These are phyloP conservation scores for Atta colombica DNA, from an alignment of 1,140 invertebrate genomes.

Conservation along the genomic window DNA sequence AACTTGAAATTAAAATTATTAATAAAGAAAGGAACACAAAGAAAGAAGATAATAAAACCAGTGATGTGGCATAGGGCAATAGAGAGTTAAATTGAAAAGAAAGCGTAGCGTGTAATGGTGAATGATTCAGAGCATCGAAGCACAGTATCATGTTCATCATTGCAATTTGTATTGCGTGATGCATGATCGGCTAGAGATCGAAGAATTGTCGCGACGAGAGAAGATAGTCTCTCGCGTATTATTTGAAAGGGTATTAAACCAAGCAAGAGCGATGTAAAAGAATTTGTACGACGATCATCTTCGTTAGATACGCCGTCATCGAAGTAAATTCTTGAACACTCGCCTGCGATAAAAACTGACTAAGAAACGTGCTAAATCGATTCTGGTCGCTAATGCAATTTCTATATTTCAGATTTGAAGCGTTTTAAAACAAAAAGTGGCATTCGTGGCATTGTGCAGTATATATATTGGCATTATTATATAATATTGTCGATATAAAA, in stretches of 20 bases:
- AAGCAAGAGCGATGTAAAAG: slow-evolving; percentile 20
- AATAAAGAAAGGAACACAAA: no score
- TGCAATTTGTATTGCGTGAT: slow-evolving; percentile 4
- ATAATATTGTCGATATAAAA: slow-evolving; percentile 11
- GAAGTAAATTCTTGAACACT: slow-evolving; percentile 15
- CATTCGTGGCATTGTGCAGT: neutral
- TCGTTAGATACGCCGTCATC: slow-evolving; percentile 12
- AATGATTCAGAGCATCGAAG: slow-evolving; percentile 5
- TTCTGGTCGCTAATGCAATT: neutral
- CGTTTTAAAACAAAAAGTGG: neutral
- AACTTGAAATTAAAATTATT: neutral
- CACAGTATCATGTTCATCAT: neutral
- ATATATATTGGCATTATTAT: neutral
- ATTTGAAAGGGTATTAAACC: slow-evolving; percentile 2
- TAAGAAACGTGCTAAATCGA: neutral
- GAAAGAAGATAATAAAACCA: no score
- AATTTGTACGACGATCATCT: slow-evolving; percentile 28
- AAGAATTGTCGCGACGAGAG: neutral
- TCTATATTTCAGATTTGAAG: neutral
- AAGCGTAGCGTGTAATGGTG: slow-evolving; percentile 17
- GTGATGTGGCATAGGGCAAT: neutral
- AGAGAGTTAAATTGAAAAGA: slow-evolving; percentile 25
- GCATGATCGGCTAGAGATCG: neutral
- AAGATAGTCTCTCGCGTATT: neutral
- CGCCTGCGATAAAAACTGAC: slow-evolving; percentile 16